phyloP scores from a whole-genome alignment of 2,797 vertebrate genomes.

The Cyprinella venusta region DNA sequence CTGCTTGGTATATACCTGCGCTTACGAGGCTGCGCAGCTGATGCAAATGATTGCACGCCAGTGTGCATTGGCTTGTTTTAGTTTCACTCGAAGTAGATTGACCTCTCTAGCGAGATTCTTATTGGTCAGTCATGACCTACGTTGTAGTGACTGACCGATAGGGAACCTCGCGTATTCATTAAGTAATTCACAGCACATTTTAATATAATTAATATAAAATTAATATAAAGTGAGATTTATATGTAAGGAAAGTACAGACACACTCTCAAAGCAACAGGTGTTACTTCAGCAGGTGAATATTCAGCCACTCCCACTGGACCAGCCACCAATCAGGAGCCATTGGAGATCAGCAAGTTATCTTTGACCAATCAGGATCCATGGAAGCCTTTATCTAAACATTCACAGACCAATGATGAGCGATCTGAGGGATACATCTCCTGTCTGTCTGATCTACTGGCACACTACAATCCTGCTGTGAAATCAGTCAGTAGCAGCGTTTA shows the following conservation, averaged over 20 bases:
- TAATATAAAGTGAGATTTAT: background rate
- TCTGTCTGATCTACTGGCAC: background rate
- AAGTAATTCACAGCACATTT: background rate
- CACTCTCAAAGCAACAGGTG: slow-evolving; percentile 54
- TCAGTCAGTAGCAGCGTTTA: slow-evolving; percentile 55
- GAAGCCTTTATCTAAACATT: slow-evolving; percentile 2
- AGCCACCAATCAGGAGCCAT: slow-evolving; percentile 32
- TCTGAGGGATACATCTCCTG: slow-evolving; percentile 56
- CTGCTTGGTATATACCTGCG: too few species aligned
- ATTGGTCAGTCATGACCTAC: too few species aligned
- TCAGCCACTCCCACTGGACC: background rate
- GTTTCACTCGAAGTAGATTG: too few species aligned
- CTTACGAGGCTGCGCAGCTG: too few species aligned
- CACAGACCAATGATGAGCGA: slow-evolving; percentile 49
- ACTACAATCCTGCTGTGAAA: background rate
- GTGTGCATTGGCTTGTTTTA: too few species aligned
- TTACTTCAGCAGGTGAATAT: slow-evolving; percentile 56
- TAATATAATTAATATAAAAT: too few species aligned
- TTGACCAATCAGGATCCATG: slow-evolving; percentile 19
- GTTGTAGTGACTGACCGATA: too few species aligned
- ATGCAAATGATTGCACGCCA: too few species aligned
- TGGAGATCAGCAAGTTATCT: slow-evolving; percentile 38
- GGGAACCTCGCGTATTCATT: background rate
- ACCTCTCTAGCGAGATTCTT: too few species aligned
- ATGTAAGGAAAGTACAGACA: background rate